A percentile compares a stretch with the other conserved stretches of the same genome.
Conservation (phyloP, 1,140 invertebrate species). For the Bombus picipes region DNA sequence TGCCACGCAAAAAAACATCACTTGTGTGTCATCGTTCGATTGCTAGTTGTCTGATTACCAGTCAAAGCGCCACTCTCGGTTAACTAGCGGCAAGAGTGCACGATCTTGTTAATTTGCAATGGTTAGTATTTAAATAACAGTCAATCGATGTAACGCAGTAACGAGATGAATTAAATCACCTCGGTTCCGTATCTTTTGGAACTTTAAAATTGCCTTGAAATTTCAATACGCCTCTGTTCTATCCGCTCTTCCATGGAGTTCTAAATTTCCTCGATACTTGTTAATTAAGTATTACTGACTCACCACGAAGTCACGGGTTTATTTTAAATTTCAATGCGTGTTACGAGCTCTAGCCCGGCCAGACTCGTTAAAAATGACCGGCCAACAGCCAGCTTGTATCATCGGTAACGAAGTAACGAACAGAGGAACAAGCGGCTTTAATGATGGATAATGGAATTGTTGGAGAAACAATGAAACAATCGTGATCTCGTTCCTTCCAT, state of each 20-base stretch:
- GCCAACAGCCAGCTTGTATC: not conserved
- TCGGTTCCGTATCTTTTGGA: not conserved
- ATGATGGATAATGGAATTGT: not conserved
- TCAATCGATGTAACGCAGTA: too few species aligned
- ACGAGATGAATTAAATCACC: too few species aligned
- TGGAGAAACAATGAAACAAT: not conserved
- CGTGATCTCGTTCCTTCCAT: not conserved
- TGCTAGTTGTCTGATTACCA: not conserved
- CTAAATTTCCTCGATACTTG: not conserved
- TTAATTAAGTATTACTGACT: not conserved
- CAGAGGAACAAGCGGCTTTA: not conserved
- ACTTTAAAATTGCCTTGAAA: not conserved
- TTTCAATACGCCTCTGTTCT: not conserved
- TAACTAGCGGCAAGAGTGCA: not conserved
- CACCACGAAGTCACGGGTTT: too few species aligned
- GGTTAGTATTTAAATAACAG: too few species aligned
- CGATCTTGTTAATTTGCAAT: too few species aligned
- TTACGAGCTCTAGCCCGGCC: not conserved
- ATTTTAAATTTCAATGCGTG: not conserved
- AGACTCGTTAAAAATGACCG: constrained; percentile 8
- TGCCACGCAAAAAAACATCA: not conserved
- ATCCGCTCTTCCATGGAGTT: too few species aligned
- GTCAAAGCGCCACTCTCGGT: not conserved
- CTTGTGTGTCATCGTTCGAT: not conserved
- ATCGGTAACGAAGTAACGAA: not conserved